Evolutionary conservation across 2,888 invertebrate species (phyloP).

Genomic region (Psococerastis gibbosa): DNA sequence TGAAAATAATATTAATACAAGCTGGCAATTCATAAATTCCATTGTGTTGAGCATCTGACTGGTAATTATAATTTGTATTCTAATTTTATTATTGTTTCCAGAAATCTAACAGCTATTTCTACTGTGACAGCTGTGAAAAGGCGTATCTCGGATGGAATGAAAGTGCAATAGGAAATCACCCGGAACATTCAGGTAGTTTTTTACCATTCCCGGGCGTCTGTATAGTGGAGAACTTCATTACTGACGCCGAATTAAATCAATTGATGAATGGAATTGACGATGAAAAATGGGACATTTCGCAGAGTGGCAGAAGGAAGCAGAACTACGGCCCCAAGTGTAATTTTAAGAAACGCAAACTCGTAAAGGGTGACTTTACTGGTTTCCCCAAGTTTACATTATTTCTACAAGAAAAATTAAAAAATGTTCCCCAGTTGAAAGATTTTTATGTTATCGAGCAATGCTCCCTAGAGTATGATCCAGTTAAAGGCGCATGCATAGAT

Average conservation of each 20-base stretch:
- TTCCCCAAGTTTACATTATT: constrained; percentile 65
- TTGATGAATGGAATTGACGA: constrained; percentile 53
- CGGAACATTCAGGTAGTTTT: constrained; percentile 39
- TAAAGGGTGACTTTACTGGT: constrained; percentile 58
- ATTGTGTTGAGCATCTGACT: no score
- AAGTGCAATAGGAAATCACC: constrained; percentile 29
- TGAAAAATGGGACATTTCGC: constrained; percentile 76
- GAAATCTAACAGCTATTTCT: constrained; percentile 42
- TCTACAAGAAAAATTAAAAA: constrained; percentile 53
- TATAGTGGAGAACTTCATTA: constrained; percentile 51
- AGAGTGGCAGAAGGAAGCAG: constrained; percentile 92
- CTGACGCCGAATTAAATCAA: constrained; percentile 40
- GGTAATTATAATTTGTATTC: no score
- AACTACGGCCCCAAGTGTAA: constrained; percentile 98
- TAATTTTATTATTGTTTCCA: constrained; percentile 29
- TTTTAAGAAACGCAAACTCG: constrained; percentile 81
- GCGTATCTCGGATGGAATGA: constrained; percentile 58
- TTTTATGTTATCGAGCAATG: constrained; percentile 89
- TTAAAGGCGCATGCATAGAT: constrained; percentile 84
- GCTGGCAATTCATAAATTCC: no score
- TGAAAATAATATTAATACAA: no score
- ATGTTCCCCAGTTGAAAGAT: constrained; percentile 37
- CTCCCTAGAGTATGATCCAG: constrained; percentile 77
- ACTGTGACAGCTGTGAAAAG: constrained; percentile 54
- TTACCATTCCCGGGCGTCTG: constrained; percentile 33